A percentile compares a stretch with the other conserved stretches of the same genome.
These are phyloP conservation scores for Dicaeum eximium DNA, from an alignment of 2,113 vertebrate species.

Conservation along the genomic window DNA sequence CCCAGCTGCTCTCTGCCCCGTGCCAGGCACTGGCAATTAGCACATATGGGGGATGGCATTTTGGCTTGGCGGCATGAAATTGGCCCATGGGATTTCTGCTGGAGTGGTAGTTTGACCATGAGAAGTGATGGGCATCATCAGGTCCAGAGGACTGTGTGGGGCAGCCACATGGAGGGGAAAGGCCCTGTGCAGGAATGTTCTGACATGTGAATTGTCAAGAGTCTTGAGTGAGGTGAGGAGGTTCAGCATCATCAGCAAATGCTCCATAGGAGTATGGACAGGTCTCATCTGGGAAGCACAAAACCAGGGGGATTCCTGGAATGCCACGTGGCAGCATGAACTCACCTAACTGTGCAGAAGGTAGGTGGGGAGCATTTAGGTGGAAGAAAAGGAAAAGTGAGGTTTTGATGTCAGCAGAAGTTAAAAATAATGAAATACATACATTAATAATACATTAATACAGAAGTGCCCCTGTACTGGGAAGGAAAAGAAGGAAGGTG, in stretches of 20 bases:
- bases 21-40: not conserved
- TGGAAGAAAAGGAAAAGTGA: not conserved
- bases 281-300: not conserved
- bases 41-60: not conserved
- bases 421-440: not conserved
- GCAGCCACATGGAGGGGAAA: not conserved
- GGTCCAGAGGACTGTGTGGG: not conserved
- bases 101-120: not conserved
- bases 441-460: not conserved
- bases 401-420: not conserved
- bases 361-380: not conserved
- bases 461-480: not conserved
- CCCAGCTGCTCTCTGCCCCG: not conserved
- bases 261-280: not conserved
- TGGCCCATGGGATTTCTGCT: not conserved
- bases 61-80: not conserved
- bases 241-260: not conserved
- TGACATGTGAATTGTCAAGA: not conserved
- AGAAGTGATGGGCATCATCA: not conserved
- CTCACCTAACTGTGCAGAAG: not conserved
- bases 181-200: not conserved
- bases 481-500: not conserved
- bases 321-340: fast-evolving
- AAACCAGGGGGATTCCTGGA: not conserved
- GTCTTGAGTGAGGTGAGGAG: not conserved